A percentile compares a stretch with the other conserved stretches of the same genome.
Evolutionary conservation across 1,140 invertebrate species (phyloP).

Genomic region (Sminthurinus signatus): DNA sequence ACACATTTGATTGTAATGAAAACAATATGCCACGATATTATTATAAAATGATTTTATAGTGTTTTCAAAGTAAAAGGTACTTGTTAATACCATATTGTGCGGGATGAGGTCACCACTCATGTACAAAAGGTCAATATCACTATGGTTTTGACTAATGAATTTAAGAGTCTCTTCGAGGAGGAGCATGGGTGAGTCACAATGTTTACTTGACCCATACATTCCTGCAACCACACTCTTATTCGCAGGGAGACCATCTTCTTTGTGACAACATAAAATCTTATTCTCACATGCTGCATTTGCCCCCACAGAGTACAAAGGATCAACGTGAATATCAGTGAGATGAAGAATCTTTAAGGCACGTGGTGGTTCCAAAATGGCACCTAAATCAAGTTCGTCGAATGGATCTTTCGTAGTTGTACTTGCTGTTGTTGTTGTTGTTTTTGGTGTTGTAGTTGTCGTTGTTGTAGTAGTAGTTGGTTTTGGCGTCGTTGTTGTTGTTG

Average conservation of each 20-base stretch:
- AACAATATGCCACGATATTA: no score
- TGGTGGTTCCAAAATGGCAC: not conserved
- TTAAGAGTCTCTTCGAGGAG: conserved; percentile 45
- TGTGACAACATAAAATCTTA: conserved; percentile 70
- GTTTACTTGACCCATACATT: conserved; percentile 67
- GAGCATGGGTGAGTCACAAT: conserved; percentile 65
- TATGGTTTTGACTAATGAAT: no score
- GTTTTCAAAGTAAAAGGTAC: no score
- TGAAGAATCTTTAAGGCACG: conserved; percentile 57
- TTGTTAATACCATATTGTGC: no score
- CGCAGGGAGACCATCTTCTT: conserved; percentile 48
- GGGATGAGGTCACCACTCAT: conserved; percentile 79
- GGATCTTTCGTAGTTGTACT: not conserved
- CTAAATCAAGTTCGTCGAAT: not conserved
- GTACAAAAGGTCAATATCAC: conserved; percentile 65
- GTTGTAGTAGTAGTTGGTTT: not conserved
- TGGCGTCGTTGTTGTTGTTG: not conserved
- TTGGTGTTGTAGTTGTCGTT: not conserved
- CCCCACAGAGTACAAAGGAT: conserved; percentile 61
- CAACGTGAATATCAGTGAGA: conserved; percentile 73
- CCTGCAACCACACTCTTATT: conserved; percentile 53
- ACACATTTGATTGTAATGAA: no score
- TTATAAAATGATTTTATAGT: no score
- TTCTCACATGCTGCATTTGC: conserved; percentile 59
- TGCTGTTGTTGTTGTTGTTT: not conserved